Evolutionary conservation across 2,888 invertebrate species (phyloP), one percentile per base, ranked within the genome.

Genomic region (Andrena trimmerana): DNA sequence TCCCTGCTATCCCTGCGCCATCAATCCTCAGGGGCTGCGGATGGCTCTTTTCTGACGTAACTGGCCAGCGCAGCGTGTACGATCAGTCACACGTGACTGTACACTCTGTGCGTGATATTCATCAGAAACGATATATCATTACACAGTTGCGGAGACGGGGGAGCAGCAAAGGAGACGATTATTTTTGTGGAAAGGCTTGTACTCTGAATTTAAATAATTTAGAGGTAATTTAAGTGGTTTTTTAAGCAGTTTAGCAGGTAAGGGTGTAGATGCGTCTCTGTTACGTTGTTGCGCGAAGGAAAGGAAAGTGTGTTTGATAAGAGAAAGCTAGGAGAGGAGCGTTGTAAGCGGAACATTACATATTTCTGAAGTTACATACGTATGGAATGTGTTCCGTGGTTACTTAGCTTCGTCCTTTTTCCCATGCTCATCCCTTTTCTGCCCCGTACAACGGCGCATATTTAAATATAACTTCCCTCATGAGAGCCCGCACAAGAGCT

Each of bases 401-500:
- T 78, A 78, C 83, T 84, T 82, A 57, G 57, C 71, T 67, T 63
- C 74, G 73, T 20, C 31, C 62, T 80, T 77, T 77, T 77, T 67
- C 48, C 59, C 68, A 62, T 27, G 57, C 57, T 57, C 83, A 57
- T 81, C 81, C 78, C 67, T 69, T 81, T 81, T 63, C 73, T 69
- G 70, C 50, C 50, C 29, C 62, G 42, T 33, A 10, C 52, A 50
- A n/a, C 20, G 29, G 66, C 60, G 62, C 74, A 67, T 78, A 84
- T 78, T 84, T 84, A 84, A 84, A 84, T 75, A 68, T 65, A 82
- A 82, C 83, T 71, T 82, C 71, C 71, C 83, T 78, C 83, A 27
- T 63, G 83, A 78, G 83, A 82, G 83, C 70, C 52, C 54, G 70
- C 70, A 59, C 67, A 79, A 71, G 70, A 82, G 74, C 54, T 60